Evolutionary conservation across 2,888 invertebrate species (phyloP).

Genomic region (Oxystoma pomonae): DNA sequence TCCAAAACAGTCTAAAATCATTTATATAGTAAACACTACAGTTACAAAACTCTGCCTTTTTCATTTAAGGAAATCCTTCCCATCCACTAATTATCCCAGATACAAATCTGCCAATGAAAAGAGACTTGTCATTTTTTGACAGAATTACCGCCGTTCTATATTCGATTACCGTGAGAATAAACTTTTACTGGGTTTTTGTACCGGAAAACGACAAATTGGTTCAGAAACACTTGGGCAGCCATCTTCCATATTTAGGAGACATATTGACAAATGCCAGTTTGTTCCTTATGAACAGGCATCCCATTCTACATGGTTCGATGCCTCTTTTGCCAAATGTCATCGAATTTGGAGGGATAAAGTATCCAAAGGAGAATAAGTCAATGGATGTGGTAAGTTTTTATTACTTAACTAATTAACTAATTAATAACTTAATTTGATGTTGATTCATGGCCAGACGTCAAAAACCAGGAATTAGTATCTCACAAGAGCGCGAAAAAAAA

Average conservation of each 20-base stretch:
- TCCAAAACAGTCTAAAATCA: too few relatives aligned
- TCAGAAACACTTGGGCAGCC: slow-evolving; percentile 32
- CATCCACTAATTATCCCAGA: slow-evolving; percentile 28
- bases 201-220: slow-evolving; percentile 21
- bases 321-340: neutral
- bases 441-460: too few relatives aligned
- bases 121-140: slow-evolving; percentile 23
- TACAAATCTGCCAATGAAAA: slow-evolving; percentile 24
- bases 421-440: too few relatives aligned
- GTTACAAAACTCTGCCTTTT: too few relatives aligned
- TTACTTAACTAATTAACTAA: too few relatives aligned
- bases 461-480: too few relatives aligned
- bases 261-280: slow-evolving; percentile 26
- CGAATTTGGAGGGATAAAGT: neutral
- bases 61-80: slow-evolving; percentile 27
- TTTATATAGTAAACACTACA: too few relatives aligned
- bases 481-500: too few relatives aligned
- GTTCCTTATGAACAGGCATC: slow-evolving; percentile 24
- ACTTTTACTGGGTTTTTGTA: slow-evolving; percentile 19
- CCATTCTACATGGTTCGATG: slow-evolving; percentile 19
- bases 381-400: too few relatives aligned
- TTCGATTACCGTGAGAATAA: slow-evolving; percentile 17
- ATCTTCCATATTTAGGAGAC: slow-evolving; percentile 27
- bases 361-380: too few relatives aligned
- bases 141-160: slow-evolving; percentile 17